A percentile compares a stretch with the other conserved stretches of the same genome.
These are phyloP conservation scores for Hesperia comma DNA, from an alignment of 2,888 invertebrate species.

Conservation along the genomic window DNA sequence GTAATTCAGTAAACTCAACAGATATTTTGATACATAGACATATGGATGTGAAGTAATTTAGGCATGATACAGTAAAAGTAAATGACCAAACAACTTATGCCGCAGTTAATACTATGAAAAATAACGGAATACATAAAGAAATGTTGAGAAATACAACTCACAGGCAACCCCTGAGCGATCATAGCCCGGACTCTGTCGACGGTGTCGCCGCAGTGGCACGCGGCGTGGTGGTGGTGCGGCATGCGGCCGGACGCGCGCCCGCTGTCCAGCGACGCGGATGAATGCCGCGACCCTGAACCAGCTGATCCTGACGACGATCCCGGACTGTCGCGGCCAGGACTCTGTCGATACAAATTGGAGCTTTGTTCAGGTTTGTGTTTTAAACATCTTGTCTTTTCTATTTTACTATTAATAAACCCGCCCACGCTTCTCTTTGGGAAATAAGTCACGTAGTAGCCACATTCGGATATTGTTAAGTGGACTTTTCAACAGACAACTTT, in stretches of 20 bases:
- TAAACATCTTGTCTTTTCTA: too few species aligned
- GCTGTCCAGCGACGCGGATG: slow-evolving; percentile 94
- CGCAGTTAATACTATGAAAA: background rate
- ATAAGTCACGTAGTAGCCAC: too few species aligned
- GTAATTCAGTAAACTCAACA: too few species aligned
- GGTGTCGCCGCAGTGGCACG: slow-evolving; percentile 89
- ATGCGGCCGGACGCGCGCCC: slow-evolving; percentile 94
- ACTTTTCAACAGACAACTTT: too few species aligned
- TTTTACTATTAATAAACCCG: too few species aligned
- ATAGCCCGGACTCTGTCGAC: slow-evolving; percentile 88
- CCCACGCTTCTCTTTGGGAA: too few species aligned
- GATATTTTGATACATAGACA: too few species aligned
- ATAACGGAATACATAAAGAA: background rate
- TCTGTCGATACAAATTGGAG: slow-evolving; percentile 70
- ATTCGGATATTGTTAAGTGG: too few species aligned
- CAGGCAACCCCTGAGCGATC: slow-evolving; percentile 89
- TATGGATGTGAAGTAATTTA: too few species aligned
- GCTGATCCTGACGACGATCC: slow-evolving; percentile 94
- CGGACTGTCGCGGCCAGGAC: slow-evolving; percentile 96
- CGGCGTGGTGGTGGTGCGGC: slow-evolving; percentile 90
- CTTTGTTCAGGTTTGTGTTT: too few species aligned
- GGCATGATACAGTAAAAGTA: background rate
- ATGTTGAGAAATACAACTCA: slow-evolving; percentile 62
- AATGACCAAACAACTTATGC: too few species aligned
- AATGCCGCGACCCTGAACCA: slow-evolving; percentile 94